Evolutionary conservation across 2,797 vertebrate genomes (phyloP).

Genomic region (Cirrhinus mrigala): DNA sequence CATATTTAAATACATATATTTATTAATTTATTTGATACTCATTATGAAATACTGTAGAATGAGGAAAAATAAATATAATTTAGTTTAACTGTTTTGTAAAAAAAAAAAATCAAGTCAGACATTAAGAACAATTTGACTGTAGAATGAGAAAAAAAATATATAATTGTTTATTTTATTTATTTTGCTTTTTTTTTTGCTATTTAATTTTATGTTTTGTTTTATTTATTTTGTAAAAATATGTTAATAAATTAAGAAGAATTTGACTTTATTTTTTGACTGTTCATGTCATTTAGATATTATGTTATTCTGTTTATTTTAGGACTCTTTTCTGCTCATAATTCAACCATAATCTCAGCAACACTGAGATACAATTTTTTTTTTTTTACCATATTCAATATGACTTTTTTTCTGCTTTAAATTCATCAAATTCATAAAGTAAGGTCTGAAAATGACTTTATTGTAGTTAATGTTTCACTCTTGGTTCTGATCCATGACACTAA

Average conservation of each 20-base stretch:
- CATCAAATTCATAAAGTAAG: slow-evolving; percentile 11
- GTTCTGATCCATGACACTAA: slow-evolving; percentile 41
- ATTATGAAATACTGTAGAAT: too few relatives aligned
- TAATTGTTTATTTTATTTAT: too few relatives aligned
- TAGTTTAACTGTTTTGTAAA: too few relatives aligned
- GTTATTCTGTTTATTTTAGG: background rate
- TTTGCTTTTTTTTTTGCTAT: too few relatives aligned
- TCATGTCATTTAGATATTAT: background rate
- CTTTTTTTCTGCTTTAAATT: background rate
- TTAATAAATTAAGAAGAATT: background rate
- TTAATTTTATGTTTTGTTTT: background rate
- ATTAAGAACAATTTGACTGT: too few relatives aligned
- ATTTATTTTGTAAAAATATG: background rate
- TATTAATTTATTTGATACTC: too few relatives aligned
- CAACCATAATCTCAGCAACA: background rate
- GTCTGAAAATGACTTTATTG: background rate
- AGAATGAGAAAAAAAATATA: too few relatives aligned
- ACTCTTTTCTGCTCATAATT: background rate
- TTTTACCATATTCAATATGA: background rate
- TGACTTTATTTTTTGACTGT: background rate
- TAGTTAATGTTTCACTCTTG: slow-evolving; percentile 57
- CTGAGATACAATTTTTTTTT: background rate
- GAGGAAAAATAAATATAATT: too few relatives aligned
- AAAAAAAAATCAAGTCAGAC: too few relatives aligned
- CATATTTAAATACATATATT: too few relatives aligned